Evolutionary conservation across 2,113 vertebrate species (phyloP), one percentile per base, ranked within the genome.

Genomic region (Canis aureus): DNA sequence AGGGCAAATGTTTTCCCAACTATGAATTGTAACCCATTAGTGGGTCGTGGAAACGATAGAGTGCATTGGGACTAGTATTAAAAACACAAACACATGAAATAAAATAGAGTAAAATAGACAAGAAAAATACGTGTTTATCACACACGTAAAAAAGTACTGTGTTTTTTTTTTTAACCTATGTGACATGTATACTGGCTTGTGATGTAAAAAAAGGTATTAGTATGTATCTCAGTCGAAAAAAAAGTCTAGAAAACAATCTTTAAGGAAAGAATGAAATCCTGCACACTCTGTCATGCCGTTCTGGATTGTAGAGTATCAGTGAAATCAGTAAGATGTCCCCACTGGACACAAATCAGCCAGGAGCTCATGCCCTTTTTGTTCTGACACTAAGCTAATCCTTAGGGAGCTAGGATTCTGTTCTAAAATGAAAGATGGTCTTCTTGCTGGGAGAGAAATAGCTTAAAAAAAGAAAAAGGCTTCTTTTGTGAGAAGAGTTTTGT

Each of bases 401-500:
- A n/a, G 32, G 62, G 86, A 80, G 35, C 55, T 64, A n/a, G 23
- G 32, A 62, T 92, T 97, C 76, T 93, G 8, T 64, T 90, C 51
- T 32, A 32, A 93, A 86, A 38, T 66, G 57, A 49, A 94, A 53
- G 20, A 17, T 79, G 23, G n/a, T 89, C 53, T 90, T 87, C 66
- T 78, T 51, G 1, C 49, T 15, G 19, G 23, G 49, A 86, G 53
- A 97, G 80, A 94, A 94, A 87, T 76, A 93, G 64, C 27, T 95
- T 91, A 84, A 38, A 59, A 83, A 53, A 49, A 27, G 55, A 38
- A 35, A 59, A 87, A 74, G 35, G n/a, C 25, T 62, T 79, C 78
- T 38, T 38, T 38, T 38, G 38, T 38, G 38, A 38, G 38, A 38
- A 74, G 57, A 83, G 29, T 76, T 93, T 73, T 94, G 29, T 91